Conservation (phyloP, 2,797 vertebrate species). For the Pangasius sanitwongsei region DNA sequence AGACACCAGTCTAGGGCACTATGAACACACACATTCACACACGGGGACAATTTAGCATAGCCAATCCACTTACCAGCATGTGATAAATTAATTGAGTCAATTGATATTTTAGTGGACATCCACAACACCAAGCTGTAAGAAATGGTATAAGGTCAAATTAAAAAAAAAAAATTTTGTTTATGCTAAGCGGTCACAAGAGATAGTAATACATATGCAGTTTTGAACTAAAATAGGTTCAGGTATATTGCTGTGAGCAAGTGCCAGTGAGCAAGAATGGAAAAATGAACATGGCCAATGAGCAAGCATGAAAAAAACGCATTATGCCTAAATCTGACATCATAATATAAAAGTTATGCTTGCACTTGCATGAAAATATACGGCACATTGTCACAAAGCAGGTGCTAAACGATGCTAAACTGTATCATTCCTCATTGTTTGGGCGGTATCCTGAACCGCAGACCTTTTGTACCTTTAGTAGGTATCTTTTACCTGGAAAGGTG, state of each 20-base stretch:
- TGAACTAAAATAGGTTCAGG: not conserved
- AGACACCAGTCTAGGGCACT: not conserved
- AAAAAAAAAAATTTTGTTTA: no score
- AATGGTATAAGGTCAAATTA: not conserved
- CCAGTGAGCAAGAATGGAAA: no score
- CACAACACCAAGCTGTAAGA: not conserved
- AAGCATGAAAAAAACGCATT: not conserved
- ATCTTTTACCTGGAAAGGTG: not conserved
- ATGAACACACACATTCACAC: not conserved
- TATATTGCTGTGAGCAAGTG: no score
- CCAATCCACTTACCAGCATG: not conserved
- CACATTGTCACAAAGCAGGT: not conserved
- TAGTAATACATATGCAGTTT: not conserved
- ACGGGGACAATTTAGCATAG: not conserved
- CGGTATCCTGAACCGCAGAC: not conserved
- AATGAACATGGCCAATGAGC: no score
- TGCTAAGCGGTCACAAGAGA: no score
- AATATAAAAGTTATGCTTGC: not conserved
- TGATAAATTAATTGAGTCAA: not conserved
- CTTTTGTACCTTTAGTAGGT: not conserved
- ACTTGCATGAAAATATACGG: not conserved
- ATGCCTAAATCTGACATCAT: not conserved
- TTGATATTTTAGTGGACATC: not conserved
- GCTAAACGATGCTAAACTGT: not conserved
- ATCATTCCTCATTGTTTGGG: not conserved